Evolutionary conservation across 2,888 invertebrate genomes (phyloP).

Genomic region (Eledone cirrhosa): DNA sequence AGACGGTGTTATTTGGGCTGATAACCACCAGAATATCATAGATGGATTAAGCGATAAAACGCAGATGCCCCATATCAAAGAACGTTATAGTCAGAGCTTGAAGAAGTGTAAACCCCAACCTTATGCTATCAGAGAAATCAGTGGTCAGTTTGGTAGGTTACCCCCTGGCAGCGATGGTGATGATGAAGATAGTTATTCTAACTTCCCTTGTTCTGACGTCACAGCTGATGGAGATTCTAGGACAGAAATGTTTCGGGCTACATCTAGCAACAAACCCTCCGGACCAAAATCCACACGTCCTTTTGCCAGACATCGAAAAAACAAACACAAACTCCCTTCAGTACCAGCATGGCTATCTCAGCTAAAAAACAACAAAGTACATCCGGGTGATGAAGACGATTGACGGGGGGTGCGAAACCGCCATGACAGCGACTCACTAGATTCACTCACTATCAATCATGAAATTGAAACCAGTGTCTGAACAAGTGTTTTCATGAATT

Average conservation of each 20-base stretch:
- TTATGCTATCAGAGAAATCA: constrained; percentile 9
- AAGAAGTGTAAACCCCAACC: constrained; percentile 21
- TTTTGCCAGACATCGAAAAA: constrained; percentile 11
- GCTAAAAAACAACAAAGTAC: constrained; percentile 24
- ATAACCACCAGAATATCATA: constrained; percentile 3
- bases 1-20: constrained; percentile 23
- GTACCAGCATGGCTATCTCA: constrained; percentile 23
- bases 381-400: constrained; percentile 18
- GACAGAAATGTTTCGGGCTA: constrained; percentile 22
- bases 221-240: constrained; percentile 23
- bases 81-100: background rate
- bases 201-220: constrained; percentile 20
- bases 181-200: constrained; percentile 26
- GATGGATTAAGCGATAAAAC: constrained; percentile 21
- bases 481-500: background rate
- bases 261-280: constrained; percentile 7
- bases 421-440: background rate
- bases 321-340: constrained; percentile 16
- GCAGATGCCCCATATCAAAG: background rate
- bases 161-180: constrained; percentile 18
- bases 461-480: constrained; percentile 15
- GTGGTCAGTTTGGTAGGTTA: constrained; percentile 13
- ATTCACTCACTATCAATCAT: background rate
- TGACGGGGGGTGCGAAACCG: constrained; percentile 10
- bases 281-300: constrained; percentile 9